Evolutionary conservation across 2,888 invertebrate species (phyloP), one percentile per base, ranked within the genome.

Genomic region (Ophonus ardosiacus): DNA sequence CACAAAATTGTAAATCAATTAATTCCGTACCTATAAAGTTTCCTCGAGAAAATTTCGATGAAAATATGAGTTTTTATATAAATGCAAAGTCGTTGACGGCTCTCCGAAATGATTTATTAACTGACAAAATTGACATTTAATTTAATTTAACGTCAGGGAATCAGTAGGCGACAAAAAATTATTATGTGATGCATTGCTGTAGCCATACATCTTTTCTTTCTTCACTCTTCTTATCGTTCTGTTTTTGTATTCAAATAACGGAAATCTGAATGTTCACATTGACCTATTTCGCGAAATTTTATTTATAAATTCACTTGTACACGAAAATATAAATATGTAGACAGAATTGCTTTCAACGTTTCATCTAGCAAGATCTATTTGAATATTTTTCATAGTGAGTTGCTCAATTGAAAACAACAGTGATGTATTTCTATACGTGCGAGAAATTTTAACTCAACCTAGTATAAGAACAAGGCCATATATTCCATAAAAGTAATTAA

Each of bases 211-310:
- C 57, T 78, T 57, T 24, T 24, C 57, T 56, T 78, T 57, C 57
- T 76, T 76, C 78, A 38, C 43, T 24, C 38, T 24, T 56, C 56
- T 38, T 78, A 78, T 78, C 38, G 24, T 78, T 78, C 57, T 74
- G 71, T 74, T 74, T 74, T 74, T 74, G 43, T 74, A 74, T 74
- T 74, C 71, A 74, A 74, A 74, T 74, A 43, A 74, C 40, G 71
- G 43, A 74, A 74, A 74, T 74, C 17, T 74, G 40, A 17, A 74
- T 74, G 71, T 43, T 74, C 43, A 43, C 43, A 18, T 74, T 74
- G 71, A 74, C 71, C 71, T 74, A 74, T 74, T 74, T 74, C 71
- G 8, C n/a, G 68, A 74, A 40, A 71, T 71, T 71, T 40, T 71
- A 71, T 43, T 21, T 74, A 43, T 43, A 74, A 43, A 74, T 74